A percentile compares a stretch with the other conserved stretches of the same genome.
These are phyloP conservation scores for Cremastinae sp. DNA, from an alignment of 2,888 invertebrate species.

Conservation along the genomic window DNA sequence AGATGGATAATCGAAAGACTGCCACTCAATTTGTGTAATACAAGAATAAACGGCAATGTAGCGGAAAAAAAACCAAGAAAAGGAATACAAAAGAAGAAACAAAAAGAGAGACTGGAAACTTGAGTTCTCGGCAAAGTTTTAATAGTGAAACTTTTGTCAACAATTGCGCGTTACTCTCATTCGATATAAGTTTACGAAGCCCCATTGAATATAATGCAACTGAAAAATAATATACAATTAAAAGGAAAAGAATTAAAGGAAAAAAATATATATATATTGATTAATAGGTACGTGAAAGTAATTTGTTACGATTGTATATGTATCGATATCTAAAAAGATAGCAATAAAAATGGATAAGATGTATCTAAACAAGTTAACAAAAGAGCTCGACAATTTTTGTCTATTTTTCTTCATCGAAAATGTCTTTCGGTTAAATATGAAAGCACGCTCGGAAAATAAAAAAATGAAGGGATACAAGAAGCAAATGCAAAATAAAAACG, in stretches of 20 bases:
- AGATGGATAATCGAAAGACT: slow-evolving; percentile 64
- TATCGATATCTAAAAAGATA: slow-evolving; percentile 58
- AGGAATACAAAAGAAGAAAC: slow-evolving; percentile 25
- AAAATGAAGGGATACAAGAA: slow-evolving; percentile 18
- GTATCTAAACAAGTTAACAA: slow-evolving; percentile 16
- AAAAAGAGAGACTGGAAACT: not conserved
- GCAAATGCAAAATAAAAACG: slow-evolving; percentile 31
- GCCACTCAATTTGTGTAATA: slow-evolving; percentile 59
- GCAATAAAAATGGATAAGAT: slow-evolving; percentile 57
- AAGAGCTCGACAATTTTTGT: slow-evolving; percentile 5
- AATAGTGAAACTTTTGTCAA: slow-evolving; percentile 24
- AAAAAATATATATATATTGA: slow-evolving; percentile 49
- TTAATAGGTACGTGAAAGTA: slow-evolving; percentile 62
- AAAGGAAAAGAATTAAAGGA: slow-evolving; percentile 6
- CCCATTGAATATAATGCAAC: slow-evolving; percentile 30
- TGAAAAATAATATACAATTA: slow-evolving; percentile 21
- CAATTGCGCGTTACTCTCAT: slow-evolving; percentile 54
- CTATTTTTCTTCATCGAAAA: slow-evolving; percentile 4
- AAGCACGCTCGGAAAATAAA: not conserved
- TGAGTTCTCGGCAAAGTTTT: slow-evolving; percentile 12
- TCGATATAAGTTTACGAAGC: slow-evolving; percentile 41
- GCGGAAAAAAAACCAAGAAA: slow-evolving; percentile 37
- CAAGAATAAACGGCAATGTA: slow-evolving; percentile 58
- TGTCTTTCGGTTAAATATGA: not conserved
- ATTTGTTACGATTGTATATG: slow-evolving; percentile 66